Evolutionary conservation across 2,113 vertebrate genomes (phyloP).

Genomic region (Mus pahari): DNA sequence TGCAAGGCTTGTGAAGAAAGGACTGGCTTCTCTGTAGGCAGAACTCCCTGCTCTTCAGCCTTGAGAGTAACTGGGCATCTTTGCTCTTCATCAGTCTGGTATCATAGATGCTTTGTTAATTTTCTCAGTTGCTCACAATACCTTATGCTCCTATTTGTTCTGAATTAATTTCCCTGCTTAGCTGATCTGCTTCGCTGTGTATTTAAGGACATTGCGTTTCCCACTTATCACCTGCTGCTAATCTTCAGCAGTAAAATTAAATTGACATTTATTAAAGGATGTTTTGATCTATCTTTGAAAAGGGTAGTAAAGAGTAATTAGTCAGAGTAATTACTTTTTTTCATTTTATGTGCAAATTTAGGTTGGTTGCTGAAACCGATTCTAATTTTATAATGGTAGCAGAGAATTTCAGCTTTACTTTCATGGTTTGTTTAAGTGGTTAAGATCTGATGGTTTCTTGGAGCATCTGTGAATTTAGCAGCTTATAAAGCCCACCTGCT

Average conservation of each 20-base stretch:
- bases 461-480: conserved; percentile 6
- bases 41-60: neutral
- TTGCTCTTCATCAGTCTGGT: conserved; percentile 39
- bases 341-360: conserved; percentile 72
- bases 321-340: conserved; percentile 63
- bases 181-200: conserved; percentile 53
- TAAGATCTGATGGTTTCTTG: conserved; percentile 10
- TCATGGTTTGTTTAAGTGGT: conserved; percentile 45
- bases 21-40: neutral
- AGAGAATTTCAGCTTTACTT: conserved; percentile 60
- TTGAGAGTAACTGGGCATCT: neutral
- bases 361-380: conserved; percentile 65
- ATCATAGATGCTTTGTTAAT: conserved; percentile 55
- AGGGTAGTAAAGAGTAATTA: conserved; percentile 77
- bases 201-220: conserved; percentile 70
- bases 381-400: conserved; percentile 59
- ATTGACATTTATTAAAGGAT: conserved; percentile 77
- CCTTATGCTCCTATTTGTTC: conserved; percentile 67
- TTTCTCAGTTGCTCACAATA: conserved; percentile 63
- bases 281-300: conserved; percentile 79
- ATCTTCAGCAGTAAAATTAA: conserved; percentile 76
- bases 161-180: conserved; percentile 70
- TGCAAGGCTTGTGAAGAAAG: neutral
- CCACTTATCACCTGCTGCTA: conserved; percentile 72
- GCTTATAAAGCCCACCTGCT: neutral